Evolutionary conservation across 2,113 vertebrate genomes (phyloP), one percentile per base, ranked within the genome.

Genomic region (Phoenicopterus ruber): DNA sequence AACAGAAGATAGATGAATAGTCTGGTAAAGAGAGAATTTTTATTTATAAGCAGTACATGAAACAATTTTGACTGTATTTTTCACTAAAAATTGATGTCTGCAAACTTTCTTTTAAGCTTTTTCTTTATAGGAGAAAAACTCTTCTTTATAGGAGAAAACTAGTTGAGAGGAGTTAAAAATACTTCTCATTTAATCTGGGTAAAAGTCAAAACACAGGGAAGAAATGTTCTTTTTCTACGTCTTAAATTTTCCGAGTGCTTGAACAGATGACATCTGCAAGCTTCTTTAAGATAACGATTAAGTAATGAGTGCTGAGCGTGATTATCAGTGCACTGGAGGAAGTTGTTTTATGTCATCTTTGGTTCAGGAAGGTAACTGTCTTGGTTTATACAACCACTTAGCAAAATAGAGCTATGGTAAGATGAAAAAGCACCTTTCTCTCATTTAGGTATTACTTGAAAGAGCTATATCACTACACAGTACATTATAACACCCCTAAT

Each of bases 1-100:
- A 89, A 61, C 18, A 65, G 57, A 47, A 81, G 40, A 90, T 17
- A 93, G 58, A 95, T 96, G 20, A 95, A 90, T 89, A 90, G 87
- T 57, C 79, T 73, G 47, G 46, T 70, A 91, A 92, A 69, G 24
- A 38, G 54, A 76, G 34, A 91, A 20, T 78, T 94, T 78, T 81
- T 86, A 67, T 95, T 93, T 94, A 47, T 83, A 88, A 74, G 17
- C 42, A 90, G 59, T 21, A 44, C 55, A 81, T 59, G n/a, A 79
- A 73, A 38, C 38, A 66, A 17, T 36, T 94, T 82, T 69, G 49
- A 17, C 40, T 69, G 3, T 54, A 5, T 65, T 92, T 95, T 86
- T 80, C 36, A n/a, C 13, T 15, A 38, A 73, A 77, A 87, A 77
- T 22, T 61, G 44, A 70, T 74, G 49, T 62, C 28, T 90, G 15